Percentiles rank a stretch among this genome's conserved stretches.
Conservation (phyloP, 2,888 invertebrate genomes). For the Oegoconia quadripuncta region DNA sequence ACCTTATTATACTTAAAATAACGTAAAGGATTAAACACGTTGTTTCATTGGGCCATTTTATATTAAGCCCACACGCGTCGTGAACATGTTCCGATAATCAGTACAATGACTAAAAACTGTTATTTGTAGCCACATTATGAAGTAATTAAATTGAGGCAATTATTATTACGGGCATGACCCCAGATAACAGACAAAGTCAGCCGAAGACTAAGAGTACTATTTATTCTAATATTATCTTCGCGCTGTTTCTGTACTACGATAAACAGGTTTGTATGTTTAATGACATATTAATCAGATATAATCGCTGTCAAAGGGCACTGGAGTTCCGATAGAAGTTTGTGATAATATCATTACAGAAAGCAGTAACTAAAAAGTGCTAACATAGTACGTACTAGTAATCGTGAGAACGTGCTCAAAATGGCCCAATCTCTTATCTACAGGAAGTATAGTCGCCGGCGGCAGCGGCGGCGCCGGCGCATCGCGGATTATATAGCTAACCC, state of each 20-base stretch:
- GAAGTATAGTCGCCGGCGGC: slow-evolving; percentile 61
- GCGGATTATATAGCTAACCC: slow-evolving; percentile 56
- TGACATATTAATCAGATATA: slow-evolving; percentile 29
- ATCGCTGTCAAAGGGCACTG: slow-evolving; percentile 6
- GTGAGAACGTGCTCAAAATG: slow-evolving; percentile 51
- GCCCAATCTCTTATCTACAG: slow-evolving; percentile 65
- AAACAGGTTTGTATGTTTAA: slow-evolving; percentile 39
- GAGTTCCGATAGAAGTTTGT: neutral
- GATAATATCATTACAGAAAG: too few species aligned
- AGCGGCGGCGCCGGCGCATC: slow-evolving; percentile 53
- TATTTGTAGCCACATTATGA: slow-evolving; percentile 32
- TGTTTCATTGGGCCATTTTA: neutral
- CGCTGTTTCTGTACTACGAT: slow-evolving; percentile 44
- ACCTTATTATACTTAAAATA: neutral
- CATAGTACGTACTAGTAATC: slow-evolving; percentile 29
- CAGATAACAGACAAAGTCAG: slow-evolving; percentile 42
- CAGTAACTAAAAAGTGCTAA: slow-evolving; percentile 2
- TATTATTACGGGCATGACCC: slow-evolving; percentile 28
- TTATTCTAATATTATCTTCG: slow-evolving; percentile 45
- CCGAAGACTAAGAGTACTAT: slow-evolving; percentile 26
- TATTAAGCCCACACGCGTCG: slow-evolving; percentile 14
- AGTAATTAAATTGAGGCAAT: slow-evolving; percentile 41
- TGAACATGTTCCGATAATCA: slow-evolving; percentile 11
- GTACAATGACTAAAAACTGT: slow-evolving; percentile 8
- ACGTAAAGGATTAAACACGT: slow-evolving; percentile 3